phyloP scores from a whole-genome alignment of 2,113 vertebrate genomes.

The Lates calcarifer region DNA sequence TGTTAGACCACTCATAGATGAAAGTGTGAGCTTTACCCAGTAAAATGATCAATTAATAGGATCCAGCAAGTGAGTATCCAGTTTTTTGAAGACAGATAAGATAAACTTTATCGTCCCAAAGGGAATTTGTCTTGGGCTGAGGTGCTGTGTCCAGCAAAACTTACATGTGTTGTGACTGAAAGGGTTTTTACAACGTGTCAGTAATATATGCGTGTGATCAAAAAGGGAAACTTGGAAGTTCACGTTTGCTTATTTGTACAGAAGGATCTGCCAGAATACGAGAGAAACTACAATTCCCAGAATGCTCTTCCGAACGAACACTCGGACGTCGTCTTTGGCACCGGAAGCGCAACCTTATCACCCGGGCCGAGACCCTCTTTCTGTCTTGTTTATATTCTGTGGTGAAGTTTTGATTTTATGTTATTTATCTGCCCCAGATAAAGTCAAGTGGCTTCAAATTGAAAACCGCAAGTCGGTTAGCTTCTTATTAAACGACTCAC shows the following conservation, averaged over 20 bases:
- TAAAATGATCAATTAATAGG: not conserved
- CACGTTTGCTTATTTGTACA: not conserved
- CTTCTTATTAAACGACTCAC: constrained; percentile 51
- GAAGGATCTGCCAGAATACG: not conserved
- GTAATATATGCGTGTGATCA: not conserved
- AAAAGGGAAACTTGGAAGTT: not conserved
- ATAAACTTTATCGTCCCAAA: not conserved
- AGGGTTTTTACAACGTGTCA: not conserved
- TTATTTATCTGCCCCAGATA: not conserved
- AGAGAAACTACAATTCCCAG: constrained; percentile 44
- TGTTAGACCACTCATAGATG: too few relatives aligned
- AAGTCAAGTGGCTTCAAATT: not conserved
- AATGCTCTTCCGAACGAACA: not conserved
- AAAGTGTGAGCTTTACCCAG: not conserved
- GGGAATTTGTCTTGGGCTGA: too few relatives aligned
- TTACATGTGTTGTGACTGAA: not conserved
- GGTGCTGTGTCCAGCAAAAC: too few relatives aligned
- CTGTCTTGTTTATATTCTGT: constrained; percentile 71
- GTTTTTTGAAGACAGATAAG: not conserved
- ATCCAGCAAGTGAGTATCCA: not conserved
- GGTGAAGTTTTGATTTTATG: constrained; percentile 27
- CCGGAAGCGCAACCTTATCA: constrained; percentile 44
- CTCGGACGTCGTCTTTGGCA: not conserved
- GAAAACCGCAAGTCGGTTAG: constrained; percentile 10
- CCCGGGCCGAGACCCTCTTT: constrained; percentile 31